Base-by-base conservation (phyloP, 2,113 vertebrate genomes). In the Callithrix jacchus region DNA sequence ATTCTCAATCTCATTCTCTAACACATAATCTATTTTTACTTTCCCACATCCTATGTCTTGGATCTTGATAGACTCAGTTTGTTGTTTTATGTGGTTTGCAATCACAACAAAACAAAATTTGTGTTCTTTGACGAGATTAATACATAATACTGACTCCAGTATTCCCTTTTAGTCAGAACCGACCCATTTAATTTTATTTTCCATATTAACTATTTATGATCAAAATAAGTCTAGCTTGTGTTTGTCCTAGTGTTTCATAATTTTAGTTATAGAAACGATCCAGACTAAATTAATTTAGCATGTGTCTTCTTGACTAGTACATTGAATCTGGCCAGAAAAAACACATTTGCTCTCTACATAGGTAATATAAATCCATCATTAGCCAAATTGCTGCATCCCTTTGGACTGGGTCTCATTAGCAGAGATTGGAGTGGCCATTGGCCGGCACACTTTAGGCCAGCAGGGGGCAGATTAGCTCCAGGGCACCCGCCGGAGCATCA, bases 401-500 rank as follows among this genome's bases (percentile, higher is more conserved):
- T 79, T 16, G 54, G 30, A 35, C 20, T n/a, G 47, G n/a, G 30
- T 61, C 56, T 45, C 68, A 0, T 3, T 7, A n/a, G 37, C 66
- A 20, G 68, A 54, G 27, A n/a, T n/a, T 14, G 40, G 49, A 20
- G 61, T 0, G n/a, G 49, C 42, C 93, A 0, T 2, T 25, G 79
- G 12, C 23, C 45, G 0, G 54, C 73, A 45, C 5, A 27, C 1
- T 54, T 40, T 7, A 1, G 37, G 86, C 95, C 97, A 74, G 92
- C 85, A 98, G 97, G 85, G 89, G 96, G 96, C 94, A 86, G 0
- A 14, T 1, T 83, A 42, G 81, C 12, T 49, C 66, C 23, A 23
- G 76, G 54, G 40, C 20, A 11, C 10, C 0, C 0, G 2, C 18
- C 35, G 0, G 4, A 30, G 70, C 1, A 13, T 21, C 21, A 79